A percentile compares a stretch with the other conserved stretches of the same genome.
phyloP scores from a whole-genome alignment of 2,797 vertebrate species.

The Melanogrammus aeglefinus region DNA sequence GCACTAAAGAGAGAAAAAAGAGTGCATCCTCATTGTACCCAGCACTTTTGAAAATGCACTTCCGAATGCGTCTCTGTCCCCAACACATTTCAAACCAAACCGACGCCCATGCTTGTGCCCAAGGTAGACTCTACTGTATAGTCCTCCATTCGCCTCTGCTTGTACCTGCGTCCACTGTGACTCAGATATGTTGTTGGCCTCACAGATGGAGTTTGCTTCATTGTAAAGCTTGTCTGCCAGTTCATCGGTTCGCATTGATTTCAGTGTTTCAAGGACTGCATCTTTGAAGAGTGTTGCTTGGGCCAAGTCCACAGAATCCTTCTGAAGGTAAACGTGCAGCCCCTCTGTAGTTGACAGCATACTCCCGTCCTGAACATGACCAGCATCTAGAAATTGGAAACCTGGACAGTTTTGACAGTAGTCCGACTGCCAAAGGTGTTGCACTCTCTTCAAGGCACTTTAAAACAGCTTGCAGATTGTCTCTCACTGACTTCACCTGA shows the following conservation, averaged over 20 bases:
- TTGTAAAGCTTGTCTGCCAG: background rate
- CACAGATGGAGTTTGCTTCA: background rate
- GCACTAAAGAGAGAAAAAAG: too few species aligned
- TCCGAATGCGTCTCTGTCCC: too few species aligned
- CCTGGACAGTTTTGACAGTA: conserved; percentile 7
- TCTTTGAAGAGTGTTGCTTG: conserved; percentile 11
- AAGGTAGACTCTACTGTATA: too few species aligned
- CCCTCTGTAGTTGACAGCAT: conserved; percentile 9
- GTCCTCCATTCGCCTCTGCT: too few species aligned
- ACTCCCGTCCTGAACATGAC: conserved; percentile 13
- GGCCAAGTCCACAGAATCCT: conserved; percentile 8
- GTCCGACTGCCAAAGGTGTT: conserved; percentile 4
- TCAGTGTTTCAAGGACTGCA: conserved; percentile 8
- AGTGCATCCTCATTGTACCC: too few species aligned
- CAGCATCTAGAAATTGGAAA: conserved; percentile 3
- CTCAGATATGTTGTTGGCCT: background rate
- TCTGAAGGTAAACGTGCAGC: conserved; percentile 8
- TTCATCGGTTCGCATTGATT: background rate
- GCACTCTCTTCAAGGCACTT: background rate
- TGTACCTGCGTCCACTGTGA: background rate
- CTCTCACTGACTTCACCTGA: background rate
- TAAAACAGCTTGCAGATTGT: background rate
- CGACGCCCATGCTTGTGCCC: too few species aligned
- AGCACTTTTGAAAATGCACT: too few species aligned
- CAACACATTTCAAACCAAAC: too few species aligned